Base-by-base conservation (phyloP, 2,888 invertebrate species). In the Arge pagana region DNA sequence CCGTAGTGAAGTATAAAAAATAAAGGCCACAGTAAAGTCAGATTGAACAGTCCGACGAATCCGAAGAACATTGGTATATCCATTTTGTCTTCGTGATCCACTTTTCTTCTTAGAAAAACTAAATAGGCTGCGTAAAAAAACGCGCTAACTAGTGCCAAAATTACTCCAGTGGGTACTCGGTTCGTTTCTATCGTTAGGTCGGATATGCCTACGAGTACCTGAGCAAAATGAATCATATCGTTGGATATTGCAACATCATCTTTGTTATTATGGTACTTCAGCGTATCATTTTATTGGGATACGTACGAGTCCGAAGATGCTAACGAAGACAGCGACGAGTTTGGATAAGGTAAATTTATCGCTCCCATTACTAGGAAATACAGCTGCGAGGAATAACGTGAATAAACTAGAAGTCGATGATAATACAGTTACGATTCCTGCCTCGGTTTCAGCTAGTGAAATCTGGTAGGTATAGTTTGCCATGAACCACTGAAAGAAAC, bases 61-160 rank as follows among this genome's bases (percentile, higher is more conserved):
- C 97, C 97, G 77, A 97, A 96, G 78, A 98, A 93, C 80, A 97
- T 84, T 49, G 95, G 92, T 66, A 96, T 90, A 78, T 96, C 95
- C 76, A 98, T 87, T 74, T 91, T 91, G 67, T 96, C 95, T 72
- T 96, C 95, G 69, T 90, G 89, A 71, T 94, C 90, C 56, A 94
- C 88, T 78, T 91, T 90, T 65, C 89, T 82, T 63, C 90, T 84
- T 48, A 96, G 84, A 70, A 95, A 85, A 53, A 96, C 90, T 63
- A 97, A 83, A 78, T 96, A 97, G 43, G 88, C 79, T 3, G 97
- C 91, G 78, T 96, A 96, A 70, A 91, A 88, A 65, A 95, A 82
- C 50, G 96, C 92, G 65, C 96, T 91, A 62, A 90, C 85, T 55
- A 96, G 78, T 11, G 93, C 88, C 73, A 95, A 83, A 53, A 92